phyloP scores from a whole-genome alignment of 2,797 vertebrate species.

The Octomys mimax region DNA sequence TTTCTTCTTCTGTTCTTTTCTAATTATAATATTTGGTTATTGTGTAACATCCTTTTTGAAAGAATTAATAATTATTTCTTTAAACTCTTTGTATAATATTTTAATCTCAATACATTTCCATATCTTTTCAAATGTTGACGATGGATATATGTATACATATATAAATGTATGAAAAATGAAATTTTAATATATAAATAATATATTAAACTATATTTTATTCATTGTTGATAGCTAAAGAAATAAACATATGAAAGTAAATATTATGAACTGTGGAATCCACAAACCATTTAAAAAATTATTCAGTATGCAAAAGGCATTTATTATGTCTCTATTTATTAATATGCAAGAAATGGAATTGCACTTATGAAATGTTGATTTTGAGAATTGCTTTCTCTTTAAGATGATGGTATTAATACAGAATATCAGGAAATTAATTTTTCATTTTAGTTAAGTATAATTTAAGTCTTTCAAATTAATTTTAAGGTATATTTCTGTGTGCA shows the following conservation, averaged over 20 bases:
- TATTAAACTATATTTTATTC: slow-evolving; percentile 30
- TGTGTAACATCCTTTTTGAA: not conserved
- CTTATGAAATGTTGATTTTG: not conserved
- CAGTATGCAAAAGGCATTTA: not conserved
- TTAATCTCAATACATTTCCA: not conserved
- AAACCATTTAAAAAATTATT: not conserved
- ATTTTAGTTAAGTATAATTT: slow-evolving; percentile 12
- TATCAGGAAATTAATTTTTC: not conserved
- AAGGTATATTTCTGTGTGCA: not conserved
- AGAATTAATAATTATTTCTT: not conserved
- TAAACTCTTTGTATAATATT: not conserved
- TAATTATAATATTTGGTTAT: not conserved
- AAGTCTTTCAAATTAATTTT: not conserved
- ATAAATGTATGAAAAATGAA: not conserved
- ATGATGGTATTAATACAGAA: not conserved
- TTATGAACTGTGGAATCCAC: not conserved
- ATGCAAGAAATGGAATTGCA: not conserved
- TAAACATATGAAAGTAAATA: not conserved
- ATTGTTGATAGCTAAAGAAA: not conserved
- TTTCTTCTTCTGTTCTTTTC: slow-evolving; percentile 13
- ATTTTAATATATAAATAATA: slow-evolving; percentile 11
- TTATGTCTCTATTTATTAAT: not conserved
- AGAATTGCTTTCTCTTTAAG: slow-evolving; percentile 5
- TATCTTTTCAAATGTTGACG: not conserved
- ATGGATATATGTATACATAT: not conserved